Base-by-base conservation (phyloP, 2,113 vertebrate species). In the Ardeotis arabs region DNA sequence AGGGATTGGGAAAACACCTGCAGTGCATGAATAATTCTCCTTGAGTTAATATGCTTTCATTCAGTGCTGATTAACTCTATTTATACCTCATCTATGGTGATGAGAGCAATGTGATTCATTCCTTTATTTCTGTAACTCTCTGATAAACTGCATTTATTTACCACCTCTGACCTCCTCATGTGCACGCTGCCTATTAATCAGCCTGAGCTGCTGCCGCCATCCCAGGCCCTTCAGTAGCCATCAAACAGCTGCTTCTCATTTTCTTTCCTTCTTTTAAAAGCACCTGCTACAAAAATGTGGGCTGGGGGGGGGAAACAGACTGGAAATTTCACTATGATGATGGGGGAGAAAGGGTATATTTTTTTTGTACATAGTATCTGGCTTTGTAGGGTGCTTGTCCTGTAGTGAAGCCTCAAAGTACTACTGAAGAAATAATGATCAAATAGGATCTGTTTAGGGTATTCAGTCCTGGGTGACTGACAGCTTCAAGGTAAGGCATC, bases 31-130 rank as follows among this genome's bases (percentile, higher is more conserved):
- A 95, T 97, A 96, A 96, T 95, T 95, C 94, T 95, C 66, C 94
- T 91, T 96, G 87, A 95, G 63, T 93, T 96, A 97, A 95, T 93
- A 76, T 69, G 73, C 79, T 94, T 94, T 94, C 90, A 90, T 90
- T 95, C 94, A 88, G 82, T 83, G 82, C 69, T 93, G 95, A 90
- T 97, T 96, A 96, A 97, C 96, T 95, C 93, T 95, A 96, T 95
- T 95, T 96, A 94, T 92, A 79, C 95, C 79, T 88, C 89, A 91
- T 95, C 78, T 83, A 29, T 89, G 83, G 87, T 79, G 94, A 91
- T 93, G 91, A 29, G 1, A 94, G 87, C 67, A 52, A 91, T 74
- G 84, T 96, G 96, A 96, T 95, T 95, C 50, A 96, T 89, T 95
- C 91, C 55, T 92, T 96, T 89, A 87, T 97, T 95, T 97, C 92